Evolutionary conservation across 2,113 vertebrate species (phyloP), one percentile per base, ranked within the genome.

Genomic region (Azemiops feae): DNA sequence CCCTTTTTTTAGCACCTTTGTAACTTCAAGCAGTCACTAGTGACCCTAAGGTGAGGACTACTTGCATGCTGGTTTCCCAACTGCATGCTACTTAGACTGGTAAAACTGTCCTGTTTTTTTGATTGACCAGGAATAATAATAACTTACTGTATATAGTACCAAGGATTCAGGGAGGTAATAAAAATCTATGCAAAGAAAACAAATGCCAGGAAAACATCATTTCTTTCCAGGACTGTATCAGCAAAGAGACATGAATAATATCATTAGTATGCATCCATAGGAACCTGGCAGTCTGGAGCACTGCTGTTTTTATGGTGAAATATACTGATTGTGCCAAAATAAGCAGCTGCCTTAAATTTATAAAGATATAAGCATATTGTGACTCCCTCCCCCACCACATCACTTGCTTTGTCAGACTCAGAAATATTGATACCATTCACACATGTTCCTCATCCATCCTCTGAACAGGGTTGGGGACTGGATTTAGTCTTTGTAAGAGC

Each of bases 231-330:
- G 47, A 22, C 54, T 89, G 27, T 0, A 0, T 25, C 4, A 25
- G 30, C 85, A 89, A 95, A 87, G 2, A 18, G 2, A 18, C 34
- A 69, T 91, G 89, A 94, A 94, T 93, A 95, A 94, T 94, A 89
- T 87, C 52, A 1, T 87, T 69, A 94, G 94, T 91, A 92, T 74
- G 88, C 22, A 93, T 88, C 81, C 87, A 93, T 91, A 94, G 69
- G 89, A 94, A 96, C 94, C 34, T 25, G 53, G 90, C 91, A 86
- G 92, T 81, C 91, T 95, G 95, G 95, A 96, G 95, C 96, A 94
- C 94, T 94, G 92, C 90, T 20, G 57, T n/a, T 94, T 85, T 93
- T 94, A 94, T 94, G 94, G 94, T 92, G 74, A 94, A 94, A 69
- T 89, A 69, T 88, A 95, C 43, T 93, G 94, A 74, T 50, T 81